A percentile compares a stretch with the other conserved stretches of the same genome.
Conservation (phyloP, 2,888 invertebrate species). For the Zootermopsis nevadensis region DNA sequence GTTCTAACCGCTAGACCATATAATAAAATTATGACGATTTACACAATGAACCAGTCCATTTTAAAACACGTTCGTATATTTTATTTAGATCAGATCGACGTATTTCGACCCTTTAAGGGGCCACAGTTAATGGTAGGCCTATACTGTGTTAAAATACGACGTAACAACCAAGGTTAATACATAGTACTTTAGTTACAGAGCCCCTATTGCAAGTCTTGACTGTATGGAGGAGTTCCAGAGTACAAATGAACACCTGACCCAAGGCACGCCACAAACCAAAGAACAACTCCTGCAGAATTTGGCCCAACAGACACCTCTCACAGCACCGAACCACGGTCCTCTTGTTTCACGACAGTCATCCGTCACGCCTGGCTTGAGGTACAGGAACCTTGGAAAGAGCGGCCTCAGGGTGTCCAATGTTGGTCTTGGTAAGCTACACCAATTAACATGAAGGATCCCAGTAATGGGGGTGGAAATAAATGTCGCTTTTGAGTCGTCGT, state of each 20-base stretch:
- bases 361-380: constrained; percentile 84
- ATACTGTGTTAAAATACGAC: too few species aligned
- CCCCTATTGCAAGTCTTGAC: constrained; percentile 91
- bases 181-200: constrained; percentile 78
- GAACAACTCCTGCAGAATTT: constrained; percentile 65
- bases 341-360: constrained; percentile 65
- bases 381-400: constrained; percentile 95
- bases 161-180: too few species aligned
- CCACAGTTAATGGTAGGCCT: too few species aligned
- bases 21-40: too few species aligned
- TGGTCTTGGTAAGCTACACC: constrained; percentile 82
- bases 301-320: constrained; percentile 64
- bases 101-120: too few species aligned
- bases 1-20: too few species aligned
- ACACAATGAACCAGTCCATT: too few species aligned
- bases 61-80: too few species aligned
- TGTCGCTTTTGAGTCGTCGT: too few species aligned
- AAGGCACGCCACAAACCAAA: constrained; percentile 61
- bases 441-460: too few species aligned
- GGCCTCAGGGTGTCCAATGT: constrained; percentile 95
- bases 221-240: constrained; percentile 95
- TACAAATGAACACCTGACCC: constrained; percentile 62
- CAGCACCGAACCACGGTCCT: constrained; percentile 66
- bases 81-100: too few species aligned
- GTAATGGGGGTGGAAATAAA: too few species aligned